These are phyloP conservation scores for Cinclus mexicanus DNA, from an alignment of 2,113 vertebrate species.

Conservation along the genomic window DNA sequence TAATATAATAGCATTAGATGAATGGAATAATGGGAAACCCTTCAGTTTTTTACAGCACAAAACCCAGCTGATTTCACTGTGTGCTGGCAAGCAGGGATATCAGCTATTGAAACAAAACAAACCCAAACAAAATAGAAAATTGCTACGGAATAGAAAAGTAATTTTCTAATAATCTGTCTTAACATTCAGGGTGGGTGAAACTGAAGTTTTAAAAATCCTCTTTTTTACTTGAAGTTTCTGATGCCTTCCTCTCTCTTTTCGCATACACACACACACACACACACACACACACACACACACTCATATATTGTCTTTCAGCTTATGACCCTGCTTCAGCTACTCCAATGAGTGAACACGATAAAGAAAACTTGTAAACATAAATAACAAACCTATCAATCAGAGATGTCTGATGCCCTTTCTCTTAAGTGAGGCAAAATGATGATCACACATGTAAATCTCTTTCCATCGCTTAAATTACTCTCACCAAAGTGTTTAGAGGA, in stretches of 20 bases:
- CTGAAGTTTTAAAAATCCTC: neutral
- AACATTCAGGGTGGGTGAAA: neutral
- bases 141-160: neutral
- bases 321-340: neutral
- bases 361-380: neutral
- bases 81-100: neutral
- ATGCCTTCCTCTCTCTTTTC: neutral
- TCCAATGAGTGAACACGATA: neutral
- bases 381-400: neutral
- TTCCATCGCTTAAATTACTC: neutral
- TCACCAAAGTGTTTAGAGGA: neutral
- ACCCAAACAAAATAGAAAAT: neutral
- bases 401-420: neutral
- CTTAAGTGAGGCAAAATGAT: neutral
- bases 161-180: neutral
- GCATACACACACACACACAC: neutral
- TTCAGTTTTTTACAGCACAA: neutral
- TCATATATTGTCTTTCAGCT: neutral
- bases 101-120: conserved; percentile 9
- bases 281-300: rapidly evolving
- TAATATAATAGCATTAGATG: neutral
- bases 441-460: neutral
- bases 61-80: conserved; percentile 2
- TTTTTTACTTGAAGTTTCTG: neutral
- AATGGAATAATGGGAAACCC: conserved; percentile 23